Conservation (phyloP, 2,888 invertebrate genomes). For the Chrysina gloriosa region DNA sequence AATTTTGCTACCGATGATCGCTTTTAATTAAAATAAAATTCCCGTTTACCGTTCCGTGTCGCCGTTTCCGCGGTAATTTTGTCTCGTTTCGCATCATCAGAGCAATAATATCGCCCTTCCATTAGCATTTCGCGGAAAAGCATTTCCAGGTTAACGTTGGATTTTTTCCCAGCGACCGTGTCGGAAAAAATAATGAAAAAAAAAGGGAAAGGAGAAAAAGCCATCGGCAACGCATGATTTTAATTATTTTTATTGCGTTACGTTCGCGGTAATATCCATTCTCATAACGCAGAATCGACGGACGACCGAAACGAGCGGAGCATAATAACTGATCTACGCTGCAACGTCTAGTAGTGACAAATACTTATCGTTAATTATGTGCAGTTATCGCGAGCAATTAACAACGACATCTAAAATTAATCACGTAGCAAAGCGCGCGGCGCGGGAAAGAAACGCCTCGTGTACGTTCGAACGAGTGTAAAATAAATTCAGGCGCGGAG, state of each 20-base stretch:
- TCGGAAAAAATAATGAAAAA: too few species aligned
- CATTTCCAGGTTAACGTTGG: neutral
- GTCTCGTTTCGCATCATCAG: neutral
- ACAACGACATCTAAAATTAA: constrained; percentile 33
- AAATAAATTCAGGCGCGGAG: constrained; percentile 32
- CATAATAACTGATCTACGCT: neutral
- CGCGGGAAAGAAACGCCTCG: constrained; percentile 13
- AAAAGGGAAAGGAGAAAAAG: constrained; percentile 8
- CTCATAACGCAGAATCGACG: neutral
- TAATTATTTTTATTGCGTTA: constrained; percentile 21
- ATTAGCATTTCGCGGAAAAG: neutral
- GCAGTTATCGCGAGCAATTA: constrained; percentile 30
- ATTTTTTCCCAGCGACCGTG: too few species aligned
- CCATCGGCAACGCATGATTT: constrained; percentile 7
- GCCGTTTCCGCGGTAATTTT: too few species aligned
- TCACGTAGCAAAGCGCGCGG: constrained; percentile 20
- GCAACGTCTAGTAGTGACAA: constrained; percentile 33
- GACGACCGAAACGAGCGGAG: neutral
- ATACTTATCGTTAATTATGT: constrained; percentile 33
- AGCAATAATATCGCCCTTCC: neutral
- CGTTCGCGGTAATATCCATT: constrained; percentile 12
- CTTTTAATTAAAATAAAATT: too few species aligned
- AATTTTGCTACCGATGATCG: too few species aligned
- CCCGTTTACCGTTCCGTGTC: too few species aligned
- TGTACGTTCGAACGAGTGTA: constrained; percentile 34